Conservation (phyloP, 2,797 vertebrate genomes). For the Dendrocincla fuliginosa region DNA sequence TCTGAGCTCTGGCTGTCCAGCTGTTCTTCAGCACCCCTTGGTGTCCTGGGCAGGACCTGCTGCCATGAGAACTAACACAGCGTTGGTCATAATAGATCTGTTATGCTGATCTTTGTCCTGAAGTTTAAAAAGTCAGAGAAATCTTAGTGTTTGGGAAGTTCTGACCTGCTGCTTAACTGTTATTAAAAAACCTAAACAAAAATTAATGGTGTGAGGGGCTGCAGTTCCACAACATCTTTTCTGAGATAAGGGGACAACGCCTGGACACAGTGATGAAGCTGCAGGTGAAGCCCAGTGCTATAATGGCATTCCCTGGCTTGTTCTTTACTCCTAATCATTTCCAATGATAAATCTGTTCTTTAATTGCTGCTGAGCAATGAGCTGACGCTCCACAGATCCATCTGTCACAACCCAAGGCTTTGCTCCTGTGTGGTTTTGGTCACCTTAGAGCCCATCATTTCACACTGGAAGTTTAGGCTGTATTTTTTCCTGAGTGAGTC, state of each 20-base stretch:
- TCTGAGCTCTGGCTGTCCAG: neutral
- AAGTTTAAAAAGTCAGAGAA: neutral
- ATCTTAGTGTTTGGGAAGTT: neutral
- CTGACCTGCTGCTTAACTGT: neutral
- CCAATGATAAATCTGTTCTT: neutral
- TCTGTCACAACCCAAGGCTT: neutral
- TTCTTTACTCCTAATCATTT: neutral
- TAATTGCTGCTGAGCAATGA: neutral
- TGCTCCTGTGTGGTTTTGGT: neutral
- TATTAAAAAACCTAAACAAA: too few relatives aligned
- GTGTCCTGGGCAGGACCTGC: neutral
- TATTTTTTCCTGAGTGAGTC: neutral
- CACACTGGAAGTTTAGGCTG: neutral
- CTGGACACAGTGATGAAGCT: neutral
- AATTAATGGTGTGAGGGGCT: neutral
- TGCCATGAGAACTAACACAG: too few relatives aligned
- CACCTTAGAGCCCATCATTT: neutral
- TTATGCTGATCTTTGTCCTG: neutral
- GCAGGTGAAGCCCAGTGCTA: neutral
- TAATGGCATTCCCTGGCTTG: neutral
- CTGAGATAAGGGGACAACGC: neutral
- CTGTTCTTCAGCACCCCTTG: neutral
- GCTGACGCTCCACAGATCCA: neutral
- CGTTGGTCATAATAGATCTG: neutral
- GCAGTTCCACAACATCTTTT: too few relatives aligned